Base-by-base conservation (phyloP, 2,888 invertebrate species). In the Griposia aprilina region DNA sequence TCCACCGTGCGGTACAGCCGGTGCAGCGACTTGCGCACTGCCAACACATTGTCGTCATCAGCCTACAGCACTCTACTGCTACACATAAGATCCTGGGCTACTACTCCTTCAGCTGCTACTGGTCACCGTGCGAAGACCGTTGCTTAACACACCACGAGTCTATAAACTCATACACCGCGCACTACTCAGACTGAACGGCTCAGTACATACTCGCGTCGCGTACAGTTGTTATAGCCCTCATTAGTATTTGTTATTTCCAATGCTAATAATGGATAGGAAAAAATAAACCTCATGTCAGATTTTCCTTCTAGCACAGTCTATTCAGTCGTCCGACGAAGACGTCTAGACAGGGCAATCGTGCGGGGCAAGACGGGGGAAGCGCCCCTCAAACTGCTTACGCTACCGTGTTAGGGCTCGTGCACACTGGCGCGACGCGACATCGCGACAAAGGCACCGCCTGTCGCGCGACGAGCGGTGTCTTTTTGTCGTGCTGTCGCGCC, bases 1-100 rank as follows among this genome's bases (percentile, higher is more conserved):
- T 99, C 99, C 76, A 99, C 99, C 95, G 99, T 99, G 94, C 98
- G 98, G 95, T 99, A 99, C 82, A 99, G 97, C 91, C 98, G 98
- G 95, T 99, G 99, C 84, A 99, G 97, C 3, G 99, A 99, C 93
- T 98, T 98, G 95, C 99, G 99, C 30, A 99, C 99, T 97, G 99
- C 52, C 76, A 15, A 74, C n/a, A 74, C 36, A 45, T 45, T 36
- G 17, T 55, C 17, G n/a, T 36, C 52, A 36, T 36, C 36, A 62
- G 36, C 30, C 60, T 20, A 10, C 4, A 26, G 7, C 48, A 30
- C 67, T 65, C 5, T 20, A 26, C 48, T 45, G n/a, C 17, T 17
- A 26, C 11, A 26, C 48, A 13, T 17, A 41, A n/a, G 17, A 59
- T 26, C 57, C 57, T 30, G 59, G 59, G 8, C 59, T 17, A 48